phyloP scores from a whole-genome alignment of 2,113 vertebrate genomes.

The Crotalus helleri region DNA sequence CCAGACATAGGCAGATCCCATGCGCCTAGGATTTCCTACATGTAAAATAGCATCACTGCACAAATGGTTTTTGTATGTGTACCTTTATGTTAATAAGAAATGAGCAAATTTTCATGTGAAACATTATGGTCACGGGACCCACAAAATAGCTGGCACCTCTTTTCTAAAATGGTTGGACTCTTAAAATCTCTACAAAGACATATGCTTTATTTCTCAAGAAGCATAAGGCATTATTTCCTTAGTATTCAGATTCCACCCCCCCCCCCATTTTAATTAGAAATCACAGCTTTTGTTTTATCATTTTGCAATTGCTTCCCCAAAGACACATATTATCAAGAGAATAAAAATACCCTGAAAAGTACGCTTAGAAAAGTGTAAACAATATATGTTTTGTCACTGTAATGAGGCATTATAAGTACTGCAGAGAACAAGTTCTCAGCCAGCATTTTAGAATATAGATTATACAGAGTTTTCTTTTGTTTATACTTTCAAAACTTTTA shows the following conservation, averaged over 20 bases:
- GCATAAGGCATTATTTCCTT: neutral
- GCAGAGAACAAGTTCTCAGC: slow-evolving; percentile 30
- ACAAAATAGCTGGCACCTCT: neutral
- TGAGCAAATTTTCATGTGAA: slow-evolving; percentile 13
- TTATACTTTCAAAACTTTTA: slow-evolving; percentile 13
- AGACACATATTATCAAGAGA: slow-evolving; percentile 18
- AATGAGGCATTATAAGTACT: neutral
- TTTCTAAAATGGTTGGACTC: slow-evolving; percentile 35
- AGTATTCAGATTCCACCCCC: slow-evolving; percentile 23
- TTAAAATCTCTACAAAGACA: slow-evolving; percentile 13
- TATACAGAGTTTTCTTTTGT: slow-evolving; percentile 29
- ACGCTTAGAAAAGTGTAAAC: neutral
- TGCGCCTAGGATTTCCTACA: neutral
- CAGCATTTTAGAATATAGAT: slow-evolving; percentile 2
- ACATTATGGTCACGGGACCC: neutral
- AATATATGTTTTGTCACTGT: neutral
- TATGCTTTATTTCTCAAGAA: slow-evolving; percentile 27
- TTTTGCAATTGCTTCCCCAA: slow-evolving; percentile 4
- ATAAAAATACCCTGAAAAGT: slow-evolving; percentile 14
- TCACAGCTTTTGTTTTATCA: slow-evolving; percentile 30
- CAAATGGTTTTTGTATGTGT: neutral
- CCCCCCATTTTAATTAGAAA: slow-evolving; percentile 29
- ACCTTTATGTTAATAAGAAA: neutral
- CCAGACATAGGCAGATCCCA: neutral
- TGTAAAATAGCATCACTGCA: neutral